Percentiles rank a stretch among this genome's conserved stretches.
phyloP scores from a whole-genome alignment of 2,888 invertebrate genomes.

The Slavum lentiscoides region DNA sequence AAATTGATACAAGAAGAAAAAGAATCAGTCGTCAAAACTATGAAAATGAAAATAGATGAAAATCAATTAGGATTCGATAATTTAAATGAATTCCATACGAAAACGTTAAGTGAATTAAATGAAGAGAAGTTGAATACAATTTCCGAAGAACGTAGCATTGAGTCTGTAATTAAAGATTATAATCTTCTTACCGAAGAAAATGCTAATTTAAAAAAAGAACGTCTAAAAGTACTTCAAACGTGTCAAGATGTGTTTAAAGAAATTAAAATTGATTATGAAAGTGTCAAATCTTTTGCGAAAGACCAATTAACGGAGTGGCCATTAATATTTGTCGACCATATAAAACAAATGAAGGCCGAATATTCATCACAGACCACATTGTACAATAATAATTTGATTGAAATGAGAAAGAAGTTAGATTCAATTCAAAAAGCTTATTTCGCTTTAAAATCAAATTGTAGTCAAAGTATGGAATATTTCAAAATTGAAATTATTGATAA shows the following conservation, averaged over 20 bases:
- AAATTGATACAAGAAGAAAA: constrained; percentile 23
- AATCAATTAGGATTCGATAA: constrained; percentile 32
- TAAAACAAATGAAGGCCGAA: constrained; percentile 13
- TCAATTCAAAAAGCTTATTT: constrained; percentile 16
- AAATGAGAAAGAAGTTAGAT: constrained; percentile 5
- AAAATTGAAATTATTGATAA: constrained; percentile 34
- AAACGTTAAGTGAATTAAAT: constrained; percentile 41
- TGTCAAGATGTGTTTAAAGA: constrained; percentile 24
- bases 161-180: constrained; percentile 51
- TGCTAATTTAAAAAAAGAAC: constrained; percentile 53
- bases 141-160: constrained; percentile 47
- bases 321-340: constrained; percentile 10
- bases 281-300: constrained; percentile 19
- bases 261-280: constrained; percentile 27
- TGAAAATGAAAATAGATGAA: constrained; percentile 22
- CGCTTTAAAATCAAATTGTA: constrained; percentile 25
- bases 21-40: background rate
- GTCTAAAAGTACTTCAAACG: constrained; percentile 34
- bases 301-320: constrained; percentile 17
- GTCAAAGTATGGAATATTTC: constrained; percentile 18
- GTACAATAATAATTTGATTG: constrained; percentile 24
- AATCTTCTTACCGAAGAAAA: constrained; percentile 49
- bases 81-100: constrained; percentile 23
- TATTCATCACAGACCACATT: constrained; percentile 7
- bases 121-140: constrained; percentile 40